Conservation (phyloP, 2,113 vertebrate species). For the Ptychochromis oligacanthus region DNA sequence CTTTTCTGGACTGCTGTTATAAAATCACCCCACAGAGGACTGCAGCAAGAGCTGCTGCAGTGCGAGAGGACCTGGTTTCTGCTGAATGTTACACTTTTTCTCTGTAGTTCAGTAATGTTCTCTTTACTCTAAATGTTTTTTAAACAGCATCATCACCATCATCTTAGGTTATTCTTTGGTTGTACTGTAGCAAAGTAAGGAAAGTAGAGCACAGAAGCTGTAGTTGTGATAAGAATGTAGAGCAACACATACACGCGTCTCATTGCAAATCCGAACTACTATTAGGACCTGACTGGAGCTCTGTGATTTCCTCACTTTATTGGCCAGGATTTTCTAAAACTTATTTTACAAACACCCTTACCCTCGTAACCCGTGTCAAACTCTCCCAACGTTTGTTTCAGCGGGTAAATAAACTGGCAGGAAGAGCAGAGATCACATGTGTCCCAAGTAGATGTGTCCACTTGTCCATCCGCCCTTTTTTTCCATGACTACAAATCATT, state of each 20-base stretch:
- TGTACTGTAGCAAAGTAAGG: not conserved
- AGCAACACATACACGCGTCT: not conserved
- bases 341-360: not conserved
- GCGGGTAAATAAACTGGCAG: slow-evolving; percentile 24
- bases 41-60: slow-evolving; percentile 24
- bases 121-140: not conserved
- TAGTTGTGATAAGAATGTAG: slow-evolving; percentile 23
- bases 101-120: not conserved
- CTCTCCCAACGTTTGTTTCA: slow-evolving; percentile 14
- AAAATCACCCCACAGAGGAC: slow-evolving; percentile 20
- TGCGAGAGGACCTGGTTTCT: slow-evolving; percentile 10
- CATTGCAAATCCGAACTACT: slow-evolving; percentile 8
- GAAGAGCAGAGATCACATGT: slow-evolving; percentile 31
- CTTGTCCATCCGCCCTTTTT: slow-evolving; percentile 35
- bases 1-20: slow-evolving; percentile 25
- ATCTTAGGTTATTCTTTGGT: not conserved
- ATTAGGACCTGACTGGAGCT: slow-evolving; percentile 7
- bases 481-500: slow-evolving; percentile 60
- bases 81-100: slow-evolving; percentile 32
- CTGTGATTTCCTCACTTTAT: not conserved
- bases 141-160: not conserved
- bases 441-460: slow-evolving; percentile 39
- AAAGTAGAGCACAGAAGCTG: slow-evolving; percentile 22
- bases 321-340: not conserved
- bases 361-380: not conserved